These are phyloP conservation scores for Apistogramma diplotaenia DNA, from an alignment of 2,113 vertebrate genomes.

Conservation along the genomic window DNA sequence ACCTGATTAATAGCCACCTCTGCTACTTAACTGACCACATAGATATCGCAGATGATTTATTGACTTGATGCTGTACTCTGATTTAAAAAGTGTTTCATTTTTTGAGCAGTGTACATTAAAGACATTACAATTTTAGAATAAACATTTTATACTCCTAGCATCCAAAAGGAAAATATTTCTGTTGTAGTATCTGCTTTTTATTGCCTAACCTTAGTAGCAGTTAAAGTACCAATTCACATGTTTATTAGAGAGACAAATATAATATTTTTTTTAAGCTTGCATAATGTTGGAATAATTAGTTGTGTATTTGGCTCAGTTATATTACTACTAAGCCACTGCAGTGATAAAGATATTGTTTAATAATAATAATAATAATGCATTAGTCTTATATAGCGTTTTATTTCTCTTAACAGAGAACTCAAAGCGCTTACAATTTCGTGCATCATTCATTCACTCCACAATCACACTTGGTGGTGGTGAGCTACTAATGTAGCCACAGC, in stretches of 20 bases:
- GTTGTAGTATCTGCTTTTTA: neutral
- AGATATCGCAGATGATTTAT: too few species aligned
- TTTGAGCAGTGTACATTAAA: too few species aligned
- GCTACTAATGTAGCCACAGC: too few species aligned
- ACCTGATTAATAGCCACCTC: neutral
- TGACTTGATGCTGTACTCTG: too few species aligned
- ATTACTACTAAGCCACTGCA: neutral
- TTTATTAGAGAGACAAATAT: neutral
- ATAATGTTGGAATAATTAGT: neutral
- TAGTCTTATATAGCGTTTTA: too few species aligned
- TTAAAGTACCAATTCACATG: neutral
- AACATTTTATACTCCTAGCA: neutral
- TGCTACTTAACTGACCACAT: too few species aligned
- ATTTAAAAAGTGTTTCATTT: too few species aligned
- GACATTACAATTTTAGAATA: slow-evolving; percentile 6
- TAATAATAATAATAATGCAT: too few species aligned
- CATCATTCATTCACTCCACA: too few species aligned
- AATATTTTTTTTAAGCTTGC: neutral
- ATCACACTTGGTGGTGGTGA: too few species aligned
- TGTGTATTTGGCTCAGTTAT: neutral
- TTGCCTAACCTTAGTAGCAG: neutral
- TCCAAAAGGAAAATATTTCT: neutral
- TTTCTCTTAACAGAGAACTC: too few species aligned
- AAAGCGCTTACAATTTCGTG: too few species aligned
- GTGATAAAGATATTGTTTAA: neutral